phyloP scores from a whole-genome alignment of 2,888 invertebrate genomes.

The Drosophila incognita region DNA sequence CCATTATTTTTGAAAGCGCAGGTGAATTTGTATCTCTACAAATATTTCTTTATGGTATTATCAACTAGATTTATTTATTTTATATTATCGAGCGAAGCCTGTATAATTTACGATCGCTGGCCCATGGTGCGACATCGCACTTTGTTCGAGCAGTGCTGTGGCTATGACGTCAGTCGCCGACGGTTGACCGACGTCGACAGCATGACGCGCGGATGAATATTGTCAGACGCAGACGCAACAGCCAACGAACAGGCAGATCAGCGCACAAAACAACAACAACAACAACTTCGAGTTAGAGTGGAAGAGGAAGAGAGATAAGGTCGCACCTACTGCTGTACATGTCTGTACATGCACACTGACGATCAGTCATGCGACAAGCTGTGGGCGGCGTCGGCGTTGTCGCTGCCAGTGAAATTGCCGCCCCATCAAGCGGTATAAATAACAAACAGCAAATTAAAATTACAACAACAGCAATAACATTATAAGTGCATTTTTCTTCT shows the following conservation, averaged over 20 bases:
- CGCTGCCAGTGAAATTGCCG: slow-evolving; percentile 38
- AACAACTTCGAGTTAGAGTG: neutral
- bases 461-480: slow-evolving; percentile 18
- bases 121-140: slow-evolving; percentile 49
- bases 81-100: neutral
- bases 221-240: slow-evolving; percentile 41
- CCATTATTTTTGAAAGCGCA: neutral
- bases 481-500: slow-evolving; percentile 39
- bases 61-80: neutral
- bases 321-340: slow-evolving; percentile 17
- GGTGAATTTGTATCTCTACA: neutral
- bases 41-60: neutral
- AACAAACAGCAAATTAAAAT: slow-evolving; percentile 59
- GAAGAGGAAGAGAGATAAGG: slow-evolving; percentile 15
- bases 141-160: slow-evolving; percentile 38
- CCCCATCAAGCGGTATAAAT: slow-evolving; percentile 55
- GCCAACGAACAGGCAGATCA: slow-evolving; percentile 12
- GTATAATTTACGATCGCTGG: slow-evolving; percentile 9
- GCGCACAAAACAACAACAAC: neutral
- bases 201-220: slow-evolving; percentile 40
- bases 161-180: slow-evolving; percentile 57
- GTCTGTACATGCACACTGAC: slow-evolving; percentile 27
- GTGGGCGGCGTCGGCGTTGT: slow-evolving; percentile 49
- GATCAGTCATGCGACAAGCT: slow-evolving; percentile 42
- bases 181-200: slow-evolving; percentile 38